These are phyloP conservation scores for Cyphomyrmex costatus DNA, from an alignment of 1,140 invertebrate genomes.

Conservation along the genomic window DNA sequence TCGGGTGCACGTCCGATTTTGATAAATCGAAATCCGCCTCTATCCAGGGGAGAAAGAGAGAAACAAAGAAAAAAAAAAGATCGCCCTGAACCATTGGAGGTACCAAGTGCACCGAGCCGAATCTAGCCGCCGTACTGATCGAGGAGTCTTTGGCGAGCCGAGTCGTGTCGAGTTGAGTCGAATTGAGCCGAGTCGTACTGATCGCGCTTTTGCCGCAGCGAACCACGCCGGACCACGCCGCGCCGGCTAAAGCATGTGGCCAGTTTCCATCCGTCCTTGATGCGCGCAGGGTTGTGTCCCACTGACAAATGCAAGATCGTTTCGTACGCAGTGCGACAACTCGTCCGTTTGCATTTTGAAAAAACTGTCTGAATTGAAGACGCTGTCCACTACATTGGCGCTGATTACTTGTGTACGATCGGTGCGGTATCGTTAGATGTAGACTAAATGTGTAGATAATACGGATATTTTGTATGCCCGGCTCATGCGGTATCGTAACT, in stretches of 20 bases:
- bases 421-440: background rate
- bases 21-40: slow-evolving; percentile 15
- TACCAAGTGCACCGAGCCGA: slow-evolving; percentile 1
- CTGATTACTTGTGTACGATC: background rate
- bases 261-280: slow-evolving; percentile 48
- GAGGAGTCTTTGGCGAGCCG: background rate
- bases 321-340: background rate
- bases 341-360: background rate
- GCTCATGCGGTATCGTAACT: background rate
- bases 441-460: background rate
- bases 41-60: background rate
- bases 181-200: background rate
- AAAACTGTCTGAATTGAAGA: background rate
- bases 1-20: slow-evolving; percentile 3
- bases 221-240: background rate
- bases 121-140: background rate
- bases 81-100: background rate
- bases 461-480: background rate
- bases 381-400: background rate
- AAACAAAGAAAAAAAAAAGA: background rate
- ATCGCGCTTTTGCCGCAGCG: background rate
- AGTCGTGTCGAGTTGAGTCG: slow-evolving; percentile 4
- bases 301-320: background rate
- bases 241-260: slow-evolving; percentile 54
- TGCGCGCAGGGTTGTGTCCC: slow-evolving; percentile 20